Evolutionary conservation across 2,797 vertebrate species (phyloP).

Genomic region (Sternarchorhynchus goeldii): DNA sequence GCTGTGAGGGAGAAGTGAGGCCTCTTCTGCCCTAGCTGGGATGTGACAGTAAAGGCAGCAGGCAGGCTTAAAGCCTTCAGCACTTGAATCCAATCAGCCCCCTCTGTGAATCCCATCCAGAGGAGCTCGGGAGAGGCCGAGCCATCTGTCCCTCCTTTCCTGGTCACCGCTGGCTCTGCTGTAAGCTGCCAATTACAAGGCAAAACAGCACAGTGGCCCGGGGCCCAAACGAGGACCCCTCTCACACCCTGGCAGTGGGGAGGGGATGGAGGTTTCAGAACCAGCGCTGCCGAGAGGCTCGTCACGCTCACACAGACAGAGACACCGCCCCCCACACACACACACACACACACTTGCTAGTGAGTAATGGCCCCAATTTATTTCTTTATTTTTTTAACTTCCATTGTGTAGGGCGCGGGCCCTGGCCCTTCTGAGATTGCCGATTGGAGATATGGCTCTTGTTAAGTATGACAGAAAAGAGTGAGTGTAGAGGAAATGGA

Average conservation of each 20-base stretch:
- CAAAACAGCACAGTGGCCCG: slow-evolving; percentile 48
- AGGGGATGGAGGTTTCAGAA: not conserved
- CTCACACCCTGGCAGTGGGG: not conserved
- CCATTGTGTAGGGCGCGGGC: not conserved
- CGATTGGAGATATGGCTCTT: not conserved
- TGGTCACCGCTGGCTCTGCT: slow-evolving; percentile 47
- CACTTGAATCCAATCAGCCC: slow-evolving; percentile 61
- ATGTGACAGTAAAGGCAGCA: slow-evolving; percentile 45
- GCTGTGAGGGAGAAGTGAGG: slow-evolving; percentile 3
- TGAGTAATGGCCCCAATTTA: not conserved
- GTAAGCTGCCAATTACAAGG: slow-evolving; percentile 58
- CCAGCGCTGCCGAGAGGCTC: not conserved
- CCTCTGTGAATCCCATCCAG: slow-evolving; percentile 52
- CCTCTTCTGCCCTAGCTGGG: not conserved
- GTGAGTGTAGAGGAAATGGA: not conserved
- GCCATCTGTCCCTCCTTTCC: slow-evolving; percentile 59
- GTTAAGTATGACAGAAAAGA: not conserved
- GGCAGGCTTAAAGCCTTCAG: slow-evolving; percentile 48
- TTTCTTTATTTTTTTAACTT: not conserved
- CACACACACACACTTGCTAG: not conserved
- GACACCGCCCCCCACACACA: not conserved
- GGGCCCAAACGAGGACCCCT: slow-evolving; percentile 16
- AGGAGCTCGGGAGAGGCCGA: slow-evolving; percentile 49
- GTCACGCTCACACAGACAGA: not conserved
- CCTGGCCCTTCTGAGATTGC: slow-evolving; percentile 1